Conservation (phyloP, 1,140 invertebrate genomes). For the Drosophila melanogaster region DNA sequence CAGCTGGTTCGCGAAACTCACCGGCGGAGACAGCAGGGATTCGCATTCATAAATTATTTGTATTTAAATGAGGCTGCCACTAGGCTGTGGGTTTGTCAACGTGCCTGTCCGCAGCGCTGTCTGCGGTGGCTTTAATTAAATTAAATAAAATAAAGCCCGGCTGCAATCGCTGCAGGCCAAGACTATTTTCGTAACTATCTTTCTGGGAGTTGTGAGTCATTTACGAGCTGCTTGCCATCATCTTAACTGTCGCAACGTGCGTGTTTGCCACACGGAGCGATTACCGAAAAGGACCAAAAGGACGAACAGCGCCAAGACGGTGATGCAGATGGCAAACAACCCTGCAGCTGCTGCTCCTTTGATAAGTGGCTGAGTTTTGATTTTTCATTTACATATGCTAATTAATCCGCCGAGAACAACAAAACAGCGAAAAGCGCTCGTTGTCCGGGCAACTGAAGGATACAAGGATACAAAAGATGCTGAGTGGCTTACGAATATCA, state of each 20-base stretch:
- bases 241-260: constrained; percentile 74
- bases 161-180: constrained; percentile 1
- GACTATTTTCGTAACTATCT: constrained; percentile 35
- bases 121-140: constrained; percentile 45
- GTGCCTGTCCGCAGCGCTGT: constrained; percentile 31
- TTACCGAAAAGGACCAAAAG: constrained; percentile 33
- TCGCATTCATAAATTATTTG: constrained; percentile 65
- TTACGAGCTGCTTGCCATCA: constrained; percentile 21
- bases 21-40: constrained; percentile 28
- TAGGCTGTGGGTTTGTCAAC: constrained; percentile 50
- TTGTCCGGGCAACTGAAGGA: constrained; percentile 47
- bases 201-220: constrained; percentile 23
- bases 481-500: constrained; percentile 56
- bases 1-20: constrained; percentile 7
- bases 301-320: constrained; percentile 19
- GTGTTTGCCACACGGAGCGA: constrained; percentile 42
- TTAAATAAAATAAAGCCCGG: constrained; percentile 32
- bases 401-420: constrained; percentile 68
- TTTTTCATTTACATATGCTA: constrained; percentile 80
- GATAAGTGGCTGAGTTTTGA: constrained; percentile 56
- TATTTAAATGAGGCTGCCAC: constrained; percentile 54
- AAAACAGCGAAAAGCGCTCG: constrained; percentile 38
- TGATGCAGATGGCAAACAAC: constrained; percentile 11
- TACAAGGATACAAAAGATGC: constrained; percentile 22
- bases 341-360: constrained; percentile 19